Evolutionary conservation across 2,113 vertebrate genomes (phyloP).

Genomic region (Mesitornis unicolor): DNA sequence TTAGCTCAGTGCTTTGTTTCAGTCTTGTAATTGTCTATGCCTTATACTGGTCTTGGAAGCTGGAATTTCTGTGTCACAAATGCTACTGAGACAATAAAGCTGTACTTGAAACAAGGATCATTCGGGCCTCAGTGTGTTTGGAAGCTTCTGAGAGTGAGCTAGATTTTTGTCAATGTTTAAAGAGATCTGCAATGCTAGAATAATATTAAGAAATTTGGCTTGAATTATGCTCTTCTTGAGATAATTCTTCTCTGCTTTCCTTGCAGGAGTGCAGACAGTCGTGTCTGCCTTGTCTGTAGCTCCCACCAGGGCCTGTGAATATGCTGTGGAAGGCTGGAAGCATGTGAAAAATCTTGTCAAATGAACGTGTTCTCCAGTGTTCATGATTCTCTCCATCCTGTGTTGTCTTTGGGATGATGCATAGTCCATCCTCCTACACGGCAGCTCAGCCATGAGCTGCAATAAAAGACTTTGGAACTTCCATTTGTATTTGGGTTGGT

Average conservation of each 20-base stretch:
- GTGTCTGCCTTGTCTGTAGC: constrained; percentile 84
- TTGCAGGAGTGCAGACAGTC: constrained; percentile 82
- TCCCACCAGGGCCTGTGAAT: constrained; percentile 80
- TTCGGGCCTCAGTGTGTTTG: neutral
- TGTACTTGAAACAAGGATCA: neutral
- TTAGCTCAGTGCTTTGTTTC: neutral
- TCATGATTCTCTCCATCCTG: neutral
- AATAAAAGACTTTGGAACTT: constrained; percentile 69
- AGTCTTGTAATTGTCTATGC: neutral
- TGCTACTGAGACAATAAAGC: neutral
- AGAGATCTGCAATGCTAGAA: neutral
- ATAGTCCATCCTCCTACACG: neutral
- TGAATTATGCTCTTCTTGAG: neutral
- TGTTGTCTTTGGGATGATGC: neutral
- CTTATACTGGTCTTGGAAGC: neutral
- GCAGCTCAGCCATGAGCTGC: constrained; percentile 1
- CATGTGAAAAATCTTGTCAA: constrained; percentile 84
- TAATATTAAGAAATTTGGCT: neutral
- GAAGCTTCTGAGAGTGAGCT: neutral
- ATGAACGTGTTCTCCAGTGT: neutral
- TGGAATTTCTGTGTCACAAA: neutral
- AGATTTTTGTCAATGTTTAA: neutral
- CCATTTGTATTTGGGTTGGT: constrained; percentile 5
- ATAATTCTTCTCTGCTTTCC: neutral
- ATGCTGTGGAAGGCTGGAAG: constrained; percentile 80